These are phyloP conservation scores for Sebastolobus altivelis DNA, from an alignment of 2,797 vertebrate species.

Conservation along the genomic window DNA sequence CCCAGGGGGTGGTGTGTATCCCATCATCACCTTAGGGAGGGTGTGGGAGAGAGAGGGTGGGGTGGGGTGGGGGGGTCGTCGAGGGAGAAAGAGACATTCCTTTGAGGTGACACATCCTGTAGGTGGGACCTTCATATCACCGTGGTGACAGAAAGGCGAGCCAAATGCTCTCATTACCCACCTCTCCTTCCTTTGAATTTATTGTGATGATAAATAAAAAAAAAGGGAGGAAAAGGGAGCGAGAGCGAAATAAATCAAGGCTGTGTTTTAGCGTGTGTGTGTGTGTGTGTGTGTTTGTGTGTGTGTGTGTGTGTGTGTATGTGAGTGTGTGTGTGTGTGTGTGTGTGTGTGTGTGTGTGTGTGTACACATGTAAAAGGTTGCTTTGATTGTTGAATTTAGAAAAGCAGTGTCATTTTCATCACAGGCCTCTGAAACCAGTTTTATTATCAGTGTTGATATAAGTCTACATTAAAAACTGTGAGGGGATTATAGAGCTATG, in stretches of 20 bases:
- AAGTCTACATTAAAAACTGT: not conserved
- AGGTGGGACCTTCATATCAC: constrained; percentile 75
- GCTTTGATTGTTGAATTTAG: constrained; percentile 7
- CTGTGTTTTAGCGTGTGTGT: constrained; percentile 14
- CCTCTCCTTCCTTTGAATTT: constrained; percentile 57
- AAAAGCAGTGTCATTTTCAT: constrained; percentile 37
- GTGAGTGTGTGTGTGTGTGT: constrained; percentile 2
- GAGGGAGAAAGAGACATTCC: constrained; percentile 71
- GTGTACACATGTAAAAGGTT: constrained; percentile 2
- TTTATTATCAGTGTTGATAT: constrained; percentile 6
- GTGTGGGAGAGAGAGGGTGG: constrained; percentile 23
- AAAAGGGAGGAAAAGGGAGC: constrained; percentile 48
- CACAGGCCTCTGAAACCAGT: not conserved
- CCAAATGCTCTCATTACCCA: constrained; percentile 72
- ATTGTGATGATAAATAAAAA: constrained; percentile 35
- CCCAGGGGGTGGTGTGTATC: constrained; percentile 44
- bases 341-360: not conserved
- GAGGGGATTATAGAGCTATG: not conserved
- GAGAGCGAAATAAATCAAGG: not conserved
- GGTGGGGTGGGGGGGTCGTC: not conserved
- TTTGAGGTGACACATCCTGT: constrained; percentile 83
- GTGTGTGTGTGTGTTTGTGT: not conserved
- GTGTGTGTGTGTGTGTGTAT: not conserved
- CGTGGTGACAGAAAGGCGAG: constrained; percentile 79
- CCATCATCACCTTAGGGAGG: constrained; percentile 58